Evolutionary conservation across 92 coral and sea anemone species (phyloP).

Genomic region (Actinostola sp.): DNA sequence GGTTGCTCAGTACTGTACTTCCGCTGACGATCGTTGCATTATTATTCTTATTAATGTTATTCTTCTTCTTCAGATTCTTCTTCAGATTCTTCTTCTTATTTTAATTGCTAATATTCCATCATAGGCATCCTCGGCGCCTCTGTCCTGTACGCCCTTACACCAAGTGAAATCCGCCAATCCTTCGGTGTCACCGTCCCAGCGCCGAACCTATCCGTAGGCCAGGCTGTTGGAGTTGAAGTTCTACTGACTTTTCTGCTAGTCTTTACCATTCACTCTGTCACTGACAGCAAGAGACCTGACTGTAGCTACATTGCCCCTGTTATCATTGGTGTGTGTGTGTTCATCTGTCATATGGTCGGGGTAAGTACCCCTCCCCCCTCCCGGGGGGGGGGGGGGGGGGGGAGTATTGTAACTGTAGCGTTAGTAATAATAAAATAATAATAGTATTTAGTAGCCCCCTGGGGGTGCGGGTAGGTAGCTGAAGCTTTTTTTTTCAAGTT

Average conservation of each 20-base stretch:
- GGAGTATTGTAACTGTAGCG: not conserved
- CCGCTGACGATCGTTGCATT: too few species aligned
- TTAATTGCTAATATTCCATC: not conserved
- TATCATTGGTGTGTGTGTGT: conserved; percentile 81
- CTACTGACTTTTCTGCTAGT: conserved; percentile 82
- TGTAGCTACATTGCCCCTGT: conserved; percentile 67
- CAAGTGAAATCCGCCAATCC: conserved; percentile 29
- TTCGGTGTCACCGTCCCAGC: conserved; percentile 81
- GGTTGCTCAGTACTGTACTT: too few species aligned
- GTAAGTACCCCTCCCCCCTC: not conserved
- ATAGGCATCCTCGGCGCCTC: conserved; percentile 90
- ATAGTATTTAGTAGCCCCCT: too few species aligned
- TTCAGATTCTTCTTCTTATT: not conserved
- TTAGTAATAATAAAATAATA: too few species aligned
- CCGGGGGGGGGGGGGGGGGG: not conserved
- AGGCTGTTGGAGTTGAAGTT: conserved; percentile 85
- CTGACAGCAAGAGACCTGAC: conserved; percentile 62
- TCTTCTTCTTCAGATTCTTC: not conserved
- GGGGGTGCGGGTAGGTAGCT: conserved; percentile 4
- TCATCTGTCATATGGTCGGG: conserved; percentile 86
- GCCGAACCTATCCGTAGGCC: conserved; percentile 42
- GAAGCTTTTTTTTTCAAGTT: not conserved
- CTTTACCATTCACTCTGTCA: conserved; percentile 78
- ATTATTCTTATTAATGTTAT: too few species aligned
- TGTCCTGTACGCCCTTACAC: conserved; percentile 78